Evolutionary conservation across 2,113 vertebrate species (phyloP).

Genomic region (Oceanodroma tethys): DNA sequence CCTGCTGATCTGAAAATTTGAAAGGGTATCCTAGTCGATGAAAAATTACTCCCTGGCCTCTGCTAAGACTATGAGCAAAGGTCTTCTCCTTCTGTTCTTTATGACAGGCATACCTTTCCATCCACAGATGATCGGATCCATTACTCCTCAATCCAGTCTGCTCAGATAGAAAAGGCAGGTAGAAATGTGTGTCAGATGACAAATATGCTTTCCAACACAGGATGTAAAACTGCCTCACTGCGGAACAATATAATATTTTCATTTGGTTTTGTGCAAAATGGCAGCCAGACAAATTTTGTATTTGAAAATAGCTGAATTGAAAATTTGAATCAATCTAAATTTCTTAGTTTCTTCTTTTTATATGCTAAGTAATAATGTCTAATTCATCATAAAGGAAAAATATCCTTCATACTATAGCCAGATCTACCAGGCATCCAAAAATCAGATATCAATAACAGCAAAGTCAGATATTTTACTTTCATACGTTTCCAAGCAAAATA

Average conservation of each 20-base stretch:
- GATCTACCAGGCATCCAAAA: neutral
- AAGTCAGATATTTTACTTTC: neutral
- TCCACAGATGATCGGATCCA: neutral
- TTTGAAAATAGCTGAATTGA: neutral
- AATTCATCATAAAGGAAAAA: neutral
- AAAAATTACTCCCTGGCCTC: neutral
- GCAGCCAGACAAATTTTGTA: neutral
- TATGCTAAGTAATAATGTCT: neutral
- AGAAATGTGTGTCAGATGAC: neutral
- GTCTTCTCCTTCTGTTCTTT: neutral
- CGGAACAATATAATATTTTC: neutral
- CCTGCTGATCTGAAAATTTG: neutral
- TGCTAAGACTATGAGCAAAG: neutral
- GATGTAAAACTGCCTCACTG: neutral
- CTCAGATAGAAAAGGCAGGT: neutral
- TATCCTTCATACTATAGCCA: neutral
- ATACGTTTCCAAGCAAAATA: neutral
- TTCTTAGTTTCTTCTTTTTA: neutral
- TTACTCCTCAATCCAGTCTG: neutral
- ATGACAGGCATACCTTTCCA: neutral
- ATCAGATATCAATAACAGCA: neutral
- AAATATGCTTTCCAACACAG: neutral
- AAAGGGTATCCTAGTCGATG: neutral
- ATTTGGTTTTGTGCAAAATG: neutral
- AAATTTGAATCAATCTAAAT: neutral